Percentiles rank a stretch among this genome's conserved stretches.
phyloP scores from a whole-genome alignment of 2,797 vertebrate genomes.

The Amazonetta brasiliensis region DNA sequence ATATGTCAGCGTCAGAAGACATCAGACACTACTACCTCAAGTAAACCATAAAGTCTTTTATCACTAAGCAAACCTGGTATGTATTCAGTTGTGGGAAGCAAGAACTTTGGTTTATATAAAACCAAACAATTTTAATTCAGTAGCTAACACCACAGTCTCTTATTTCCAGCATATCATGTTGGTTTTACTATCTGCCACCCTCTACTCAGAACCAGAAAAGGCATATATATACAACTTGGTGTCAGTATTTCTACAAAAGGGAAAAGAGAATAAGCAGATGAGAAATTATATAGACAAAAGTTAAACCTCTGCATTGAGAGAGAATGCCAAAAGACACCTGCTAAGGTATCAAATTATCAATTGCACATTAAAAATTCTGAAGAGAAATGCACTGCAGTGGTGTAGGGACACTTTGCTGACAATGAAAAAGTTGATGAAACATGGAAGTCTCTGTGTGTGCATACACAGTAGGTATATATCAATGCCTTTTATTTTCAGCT shows the following conservation, averaged over 20 bases:
- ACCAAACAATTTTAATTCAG: not conserved
- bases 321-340: not conserved
- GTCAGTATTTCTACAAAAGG: not conserved
- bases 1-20: not conserved
- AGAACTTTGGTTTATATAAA: not conserved
- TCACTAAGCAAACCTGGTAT: not conserved
- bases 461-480: not conserved
- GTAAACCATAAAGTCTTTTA: not conserved
- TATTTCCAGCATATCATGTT: not conserved
- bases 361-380: not conserved
- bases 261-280: not conserved
- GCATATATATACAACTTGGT: not conserved
- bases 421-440: not conserved
- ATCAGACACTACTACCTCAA: not conserved
- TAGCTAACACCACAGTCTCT: not conserved
- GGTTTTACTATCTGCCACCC: not conserved
- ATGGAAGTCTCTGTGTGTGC: not conserved
- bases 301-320: not conserved
- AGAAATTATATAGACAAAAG: not conserved
- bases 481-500: constrained; percentile 6
- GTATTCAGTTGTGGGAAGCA: not conserved
- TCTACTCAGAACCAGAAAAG: not conserved
- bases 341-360: not conserved
- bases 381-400: not conserved
- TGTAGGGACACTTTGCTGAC: not conserved